Conservation (phyloP, 53 echinoderm and acorn worm genomes). For the Astropecten irregularis region DNA sequence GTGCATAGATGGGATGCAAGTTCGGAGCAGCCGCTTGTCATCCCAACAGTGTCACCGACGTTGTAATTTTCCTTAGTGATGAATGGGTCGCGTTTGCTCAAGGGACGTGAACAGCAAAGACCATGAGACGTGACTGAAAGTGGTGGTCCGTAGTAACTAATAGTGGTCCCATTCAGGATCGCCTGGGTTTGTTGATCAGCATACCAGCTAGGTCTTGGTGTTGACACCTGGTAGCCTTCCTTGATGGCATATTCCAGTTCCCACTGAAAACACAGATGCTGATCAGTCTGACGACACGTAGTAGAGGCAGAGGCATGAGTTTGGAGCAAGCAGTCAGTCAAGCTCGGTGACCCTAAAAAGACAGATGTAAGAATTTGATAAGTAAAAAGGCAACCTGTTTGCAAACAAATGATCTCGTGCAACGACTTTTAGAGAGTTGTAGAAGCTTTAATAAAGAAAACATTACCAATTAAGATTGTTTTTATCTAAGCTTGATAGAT, state of each 20-base stretch:
- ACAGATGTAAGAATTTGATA: neutral
- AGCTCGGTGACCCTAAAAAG: neutral
- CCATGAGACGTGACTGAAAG: neutral
- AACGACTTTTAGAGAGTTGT: too few relatives aligned
- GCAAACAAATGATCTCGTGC: too few relatives aligned
- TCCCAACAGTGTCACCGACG: neutral
- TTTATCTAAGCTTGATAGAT: neutral
- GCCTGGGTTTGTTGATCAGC: neutral
- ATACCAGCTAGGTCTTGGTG: neutral
- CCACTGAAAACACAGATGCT: neutral
- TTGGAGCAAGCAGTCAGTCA: neutral
- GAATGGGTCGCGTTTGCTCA: conserved; percentile 13
- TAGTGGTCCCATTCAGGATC: neutral
- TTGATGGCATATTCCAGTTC: neutral
- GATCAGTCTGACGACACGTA: neutral
- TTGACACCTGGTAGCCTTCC: neutral
- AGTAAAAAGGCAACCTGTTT: too few relatives aligned
- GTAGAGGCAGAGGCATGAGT: neutral
- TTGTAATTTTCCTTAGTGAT: neutral
- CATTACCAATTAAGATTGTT: neutral
- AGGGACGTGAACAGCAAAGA: neutral
- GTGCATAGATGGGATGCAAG: conserved; percentile 4
- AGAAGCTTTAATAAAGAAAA: too few relatives aligned
- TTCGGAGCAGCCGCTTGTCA: neutral
- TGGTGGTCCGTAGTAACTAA: conserved; percentile 7